Evolutionary conservation across 1,140 invertebrate species (phyloP), one percentile per base, ranked within the genome.

Genomic region (Hylyphantes graminicola): DNA sequence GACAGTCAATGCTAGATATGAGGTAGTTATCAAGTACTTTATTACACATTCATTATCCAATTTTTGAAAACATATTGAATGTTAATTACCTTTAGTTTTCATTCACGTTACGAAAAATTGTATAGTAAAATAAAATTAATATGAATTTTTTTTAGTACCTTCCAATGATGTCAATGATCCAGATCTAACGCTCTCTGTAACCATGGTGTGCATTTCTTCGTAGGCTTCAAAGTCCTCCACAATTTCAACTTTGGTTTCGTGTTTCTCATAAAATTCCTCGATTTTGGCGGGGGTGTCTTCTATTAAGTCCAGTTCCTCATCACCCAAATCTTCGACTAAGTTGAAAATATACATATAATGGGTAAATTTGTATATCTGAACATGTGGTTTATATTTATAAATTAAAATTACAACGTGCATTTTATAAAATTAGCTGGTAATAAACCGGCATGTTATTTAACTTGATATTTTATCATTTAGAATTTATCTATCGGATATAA

Each of bases 101-200:
- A 1, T 35, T 35, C n/a, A 35, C 35, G 5, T 2, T 35, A 5
- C 35, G 35, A 1, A 35, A 1, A 35, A 35, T 35, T 35, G 1
- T 35, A 1, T 35, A 35, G 35, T 35, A 35, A 35, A 35, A 35
- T 35, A 35, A 35, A 35, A 35, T 35, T 35, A 9, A 64, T 64
- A 19, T n/a, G 15, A 64, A 4, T 6, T 17, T 10, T 54, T 21
- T 19, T 48, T 68, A 1, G 15, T 86, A 87, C 87, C 87, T 76
- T 87, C 87, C 13, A 87, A 19, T 4, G 87, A 87, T 13, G 87
- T 87, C 0, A 87, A 55, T 12, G 87, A 87, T 35, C 87, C 87
- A 21, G 86, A 87, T 68, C 87, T 68, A 9, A 87, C 68, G 17
- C 86, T 86, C 17, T 87, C 87, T 13, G 87, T 87, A 5, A 87